Percentiles rank a stretch among this genome's conserved stretches.
phyloP scores from a whole-genome alignment of 1,140 invertebrate species.

The Bombus superbus region DNA sequence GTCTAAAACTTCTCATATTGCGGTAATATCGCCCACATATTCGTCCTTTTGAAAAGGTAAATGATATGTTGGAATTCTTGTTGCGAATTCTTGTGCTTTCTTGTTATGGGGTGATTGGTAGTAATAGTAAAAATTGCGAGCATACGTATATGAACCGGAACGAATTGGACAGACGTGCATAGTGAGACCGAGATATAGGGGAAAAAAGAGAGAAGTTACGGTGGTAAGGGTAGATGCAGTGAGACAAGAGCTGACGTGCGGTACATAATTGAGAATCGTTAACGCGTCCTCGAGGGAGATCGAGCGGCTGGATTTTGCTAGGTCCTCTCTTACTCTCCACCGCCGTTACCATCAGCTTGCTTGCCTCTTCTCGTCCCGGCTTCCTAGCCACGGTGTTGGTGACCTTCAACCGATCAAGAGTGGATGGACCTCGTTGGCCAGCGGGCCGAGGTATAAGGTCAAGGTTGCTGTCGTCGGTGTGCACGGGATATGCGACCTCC shows the following conservation, averaged over 20 bases:
- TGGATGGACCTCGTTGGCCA: slow-evolving; percentile 68
- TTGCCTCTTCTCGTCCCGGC: slow-evolving; percentile 7
- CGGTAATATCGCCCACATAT: not conserved
- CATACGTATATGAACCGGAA: not conserved
- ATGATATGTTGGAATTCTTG: not conserved
- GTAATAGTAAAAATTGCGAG: slow-evolving; percentile 18
- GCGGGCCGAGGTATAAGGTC: slow-evolving; percentile 67
- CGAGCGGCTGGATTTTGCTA: slow-evolving; percentile 62
- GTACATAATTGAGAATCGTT: slow-evolving; percentile 64
- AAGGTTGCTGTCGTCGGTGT: slow-evolving; percentile 63
- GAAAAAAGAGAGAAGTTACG: not conserved
- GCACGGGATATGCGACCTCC: slow-evolving; percentile 60
- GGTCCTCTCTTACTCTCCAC: slow-evolving; percentile 20
- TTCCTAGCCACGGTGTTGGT: slow-evolving; percentile 45
- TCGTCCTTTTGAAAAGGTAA: not conserved
- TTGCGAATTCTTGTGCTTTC: not conserved
- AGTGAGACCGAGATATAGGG: slow-evolving; percentile 2
- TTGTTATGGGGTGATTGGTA: slow-evolving; percentile 16
- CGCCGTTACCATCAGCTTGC: slow-evolving; percentile 24
- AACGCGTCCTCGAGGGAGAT: slow-evolving; percentile 67
- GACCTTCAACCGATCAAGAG: slow-evolving; percentile 66
- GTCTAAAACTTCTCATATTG: not conserved
- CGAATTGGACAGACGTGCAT: not conserved
- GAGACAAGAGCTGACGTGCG: slow-evolving; percentile 46
- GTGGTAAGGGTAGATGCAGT: not conserved